These are phyloP conservation scores for Acrobasis suavella DNA, from an alignment of 2,888 invertebrate genomes.

Conservation along the genomic window DNA sequence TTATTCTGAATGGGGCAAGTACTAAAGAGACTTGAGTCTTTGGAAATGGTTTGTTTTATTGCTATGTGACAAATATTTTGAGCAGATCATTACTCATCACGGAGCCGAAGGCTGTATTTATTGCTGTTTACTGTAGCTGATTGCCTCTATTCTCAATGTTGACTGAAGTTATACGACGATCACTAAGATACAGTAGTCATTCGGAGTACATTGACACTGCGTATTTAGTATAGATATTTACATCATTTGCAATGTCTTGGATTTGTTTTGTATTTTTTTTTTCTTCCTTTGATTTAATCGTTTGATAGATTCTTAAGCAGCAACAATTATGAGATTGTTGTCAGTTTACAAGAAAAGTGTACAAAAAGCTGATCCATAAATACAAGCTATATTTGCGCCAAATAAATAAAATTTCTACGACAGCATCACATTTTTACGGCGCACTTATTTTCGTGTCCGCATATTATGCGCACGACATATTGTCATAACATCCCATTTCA, in stretches of 20 bases:
- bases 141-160: slow-evolving; percentile 17
- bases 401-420: slow-evolving; percentile 47
- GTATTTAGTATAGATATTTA: no score
- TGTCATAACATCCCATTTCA: slow-evolving; percentile 77
- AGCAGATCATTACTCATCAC: neutral
- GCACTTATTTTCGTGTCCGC: slow-evolving; percentile 51
- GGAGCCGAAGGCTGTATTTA: neutral
- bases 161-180: neutral
- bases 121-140: neutral
- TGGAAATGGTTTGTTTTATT: neutral
- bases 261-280: no score
- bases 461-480: slow-evolving; percentile 62
- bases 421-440: slow-evolving; percentile 47
- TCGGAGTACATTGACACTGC: no score
- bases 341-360: no score
- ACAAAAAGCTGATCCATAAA: neutral
- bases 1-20: no score
- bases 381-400: slow-evolving; percentile 14
- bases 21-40: neutral
- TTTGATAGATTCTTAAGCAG: no score
- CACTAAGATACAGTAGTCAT: neutral
- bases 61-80: no score
- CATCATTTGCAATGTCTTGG: no score
- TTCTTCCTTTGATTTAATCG: no score
- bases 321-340: no score